Conservation (phyloP, 1,140 invertebrate genomes). For the Ostrea edulis region DNA sequence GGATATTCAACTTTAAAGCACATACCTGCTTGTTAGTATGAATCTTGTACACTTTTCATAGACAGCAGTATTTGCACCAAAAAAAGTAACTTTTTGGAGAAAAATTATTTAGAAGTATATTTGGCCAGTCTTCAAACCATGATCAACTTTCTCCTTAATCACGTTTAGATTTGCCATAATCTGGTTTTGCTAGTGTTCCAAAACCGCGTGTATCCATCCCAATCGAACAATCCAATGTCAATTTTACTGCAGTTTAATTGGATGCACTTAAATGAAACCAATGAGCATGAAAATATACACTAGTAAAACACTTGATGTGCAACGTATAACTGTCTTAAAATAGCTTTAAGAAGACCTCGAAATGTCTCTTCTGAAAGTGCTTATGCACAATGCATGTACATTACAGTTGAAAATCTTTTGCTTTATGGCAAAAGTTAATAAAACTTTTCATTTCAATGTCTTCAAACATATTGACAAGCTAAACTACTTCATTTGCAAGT, state of each 20-base stretch:
- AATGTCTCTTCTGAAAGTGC: slow-evolving; percentile 25
- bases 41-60: background rate
- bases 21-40: background rate
- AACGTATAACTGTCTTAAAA: slow-evolving; percentile 8
- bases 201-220: slow-evolving; percentile 30
- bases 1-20: background rate
- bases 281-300: slow-evolving; percentile 37
- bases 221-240: slow-evolving; percentile 36
- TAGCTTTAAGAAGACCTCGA: slow-evolving; percentile 8
- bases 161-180: slow-evolving; percentile 37
- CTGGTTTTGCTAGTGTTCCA: slow-evolving; percentile 36
- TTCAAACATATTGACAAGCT: slow-evolving; percentile 8
- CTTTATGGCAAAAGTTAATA: background rate
- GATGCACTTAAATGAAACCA: slow-evolving; percentile 28
- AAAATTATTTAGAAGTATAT: slow-evolving; percentile 17
- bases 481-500: slow-evolving; percentile 9
- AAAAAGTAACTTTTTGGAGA: background rate
- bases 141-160: slow-evolving; percentile 30
- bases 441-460: slow-evolving; percentile 4
- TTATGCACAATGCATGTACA: slow-evolving; percentile 9
- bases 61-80: background rate
- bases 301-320: slow-evolving; percentile 25
- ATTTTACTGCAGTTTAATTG: slow-evolving; percentile 37
- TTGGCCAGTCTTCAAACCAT: slow-evolving; percentile 25
- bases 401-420: background rate